Evolutionary conservation across 2,888 invertebrate genomes (phyloP).

Genomic region (Phortica magna): DNA sequence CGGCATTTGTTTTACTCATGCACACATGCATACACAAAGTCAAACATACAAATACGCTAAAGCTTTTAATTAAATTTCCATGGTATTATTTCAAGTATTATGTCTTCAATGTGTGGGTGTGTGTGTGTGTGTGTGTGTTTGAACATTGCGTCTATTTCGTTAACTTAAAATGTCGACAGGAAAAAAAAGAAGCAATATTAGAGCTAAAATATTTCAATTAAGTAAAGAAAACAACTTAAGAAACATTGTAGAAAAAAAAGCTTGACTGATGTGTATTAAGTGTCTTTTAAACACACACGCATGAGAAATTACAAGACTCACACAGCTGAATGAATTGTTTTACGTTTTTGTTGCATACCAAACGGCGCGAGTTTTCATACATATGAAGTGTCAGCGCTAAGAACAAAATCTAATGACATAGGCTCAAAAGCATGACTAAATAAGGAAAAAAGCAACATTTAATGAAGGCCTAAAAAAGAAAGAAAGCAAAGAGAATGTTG

Average conservation of each 20-base stretch:
- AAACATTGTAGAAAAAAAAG: background rate
- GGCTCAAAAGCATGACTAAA: slow-evolving; percentile 1
- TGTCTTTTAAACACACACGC: slow-evolving; percentile 45
- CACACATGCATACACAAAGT: background rate
- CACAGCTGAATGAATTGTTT: background rate
- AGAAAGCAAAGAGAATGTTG: background rate
- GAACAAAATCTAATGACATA: background rate
- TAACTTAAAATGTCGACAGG: no score
- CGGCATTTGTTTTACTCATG: no score
- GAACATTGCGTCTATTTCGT: no score
- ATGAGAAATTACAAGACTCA: slow-evolving; percentile 23
- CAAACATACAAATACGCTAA: background rate
- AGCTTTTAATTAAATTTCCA: slow-evolving; percentile 21
- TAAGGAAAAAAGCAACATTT: slow-evolving; percentile 6
- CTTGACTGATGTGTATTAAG: slow-evolving; percentile 46
- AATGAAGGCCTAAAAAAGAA: slow-evolving; percentile 7
- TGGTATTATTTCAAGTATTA: slow-evolving; percentile 1
- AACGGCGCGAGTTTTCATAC: background rate
- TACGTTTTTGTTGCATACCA: background rate
- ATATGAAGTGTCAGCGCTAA: no score
- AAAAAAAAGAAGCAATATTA: slow-evolving; percentile 8
- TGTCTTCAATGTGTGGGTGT: background rate
- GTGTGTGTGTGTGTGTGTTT: no score
- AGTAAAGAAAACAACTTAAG: background rate
- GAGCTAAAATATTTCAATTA: background rate